phyloP scores from a whole-genome alignment of 1,140 invertebrate species.

The Eriosoma lanigerum region DNA sequence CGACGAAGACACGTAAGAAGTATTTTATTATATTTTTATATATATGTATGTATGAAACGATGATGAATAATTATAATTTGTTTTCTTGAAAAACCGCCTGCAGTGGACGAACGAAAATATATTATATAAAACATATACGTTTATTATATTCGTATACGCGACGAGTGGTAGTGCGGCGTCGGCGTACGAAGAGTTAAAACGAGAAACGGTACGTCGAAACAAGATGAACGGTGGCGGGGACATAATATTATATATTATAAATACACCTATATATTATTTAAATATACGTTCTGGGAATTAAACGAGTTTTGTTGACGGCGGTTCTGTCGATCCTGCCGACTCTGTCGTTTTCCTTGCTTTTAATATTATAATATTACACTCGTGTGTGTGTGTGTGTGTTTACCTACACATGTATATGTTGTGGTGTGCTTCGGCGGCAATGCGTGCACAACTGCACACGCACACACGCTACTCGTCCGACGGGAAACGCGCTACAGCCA shows the following conservation, averaged over 20 bases:
- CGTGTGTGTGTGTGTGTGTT: not conserved
- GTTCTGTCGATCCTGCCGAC: conserved; percentile 23
- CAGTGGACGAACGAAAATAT: conserved; percentile 18
- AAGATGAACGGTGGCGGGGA: not conserved
- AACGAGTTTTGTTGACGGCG: conserved; percentile 39
- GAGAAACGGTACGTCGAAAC: conserved; percentile 28
- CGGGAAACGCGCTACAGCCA: not conserved
- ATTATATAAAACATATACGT: conserved; percentile 2
- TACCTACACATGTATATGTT: too few relatives aligned
- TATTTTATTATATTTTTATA: conserved; percentile 23
- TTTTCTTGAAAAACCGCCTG: conserved; percentile 34
- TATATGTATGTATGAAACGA: conserved; percentile 5
- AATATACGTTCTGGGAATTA: conserved; percentile 38
- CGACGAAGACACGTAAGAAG: conserved; percentile 5
- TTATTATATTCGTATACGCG: not conserved
- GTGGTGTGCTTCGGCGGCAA: not conserved
- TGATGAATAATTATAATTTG: conserved; percentile 36
- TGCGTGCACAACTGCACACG: conserved; percentile 8
- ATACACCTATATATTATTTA: not conserved
- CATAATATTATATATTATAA: not conserved
- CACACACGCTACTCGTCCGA: not conserved
- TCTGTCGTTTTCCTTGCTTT: conserved; percentile 5
- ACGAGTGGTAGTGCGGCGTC: not conserved
- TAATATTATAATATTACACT: too few relatives aligned
- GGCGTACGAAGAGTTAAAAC: not conserved